Conservation (phyloP, 2,113 vertebrate species). For the Petaurus breviceps region DNA sequence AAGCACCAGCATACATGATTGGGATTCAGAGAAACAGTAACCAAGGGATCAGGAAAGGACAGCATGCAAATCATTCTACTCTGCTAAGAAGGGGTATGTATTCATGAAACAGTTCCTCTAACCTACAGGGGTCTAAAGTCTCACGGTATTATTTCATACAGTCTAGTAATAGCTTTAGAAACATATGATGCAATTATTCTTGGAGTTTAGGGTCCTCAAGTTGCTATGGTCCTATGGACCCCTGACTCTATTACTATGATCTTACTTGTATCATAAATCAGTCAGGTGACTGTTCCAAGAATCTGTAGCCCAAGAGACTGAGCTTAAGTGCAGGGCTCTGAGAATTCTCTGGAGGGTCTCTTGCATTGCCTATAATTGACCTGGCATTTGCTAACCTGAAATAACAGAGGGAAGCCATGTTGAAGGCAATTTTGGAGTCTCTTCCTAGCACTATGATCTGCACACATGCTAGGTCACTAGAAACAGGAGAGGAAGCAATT, state of each 20-base stretch:
- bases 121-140: conserved; percentile 32
- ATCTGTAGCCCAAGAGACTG: conserved; percentile 35
- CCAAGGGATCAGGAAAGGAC: conserved; percentile 62
- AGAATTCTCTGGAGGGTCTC: conserved; percentile 6
- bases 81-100: conserved; percentile 48
- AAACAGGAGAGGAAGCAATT: conserved; percentile 75
- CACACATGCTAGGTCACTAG: conserved; percentile 65
- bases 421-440: conserved; percentile 69
- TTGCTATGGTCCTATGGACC: conserved; percentile 19
- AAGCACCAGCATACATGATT: conserved; percentile 67
- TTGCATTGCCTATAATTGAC: not conserved
- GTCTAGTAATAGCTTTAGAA: conserved; percentile 49
- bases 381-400: conserved; percentile 50
- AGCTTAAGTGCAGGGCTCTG: not conserved
- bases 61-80: conserved; percentile 58
- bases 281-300: conserved; percentile 28
- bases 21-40: conserved; percentile 64
- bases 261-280: conserved; percentile 23
- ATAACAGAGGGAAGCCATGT: conserved; percentile 56
- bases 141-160: conserved; percentile 43
- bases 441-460: conserved; percentile 51
- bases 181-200: conserved; percentile 46
- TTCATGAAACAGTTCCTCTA: conserved; percentile 48
- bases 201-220: conserved; percentile 5
- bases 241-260: not conserved